These are phyloP conservation scores for Tetrax tetrax DNA, from an alignment of 2,113 vertebrate species.

Conservation along the genomic window DNA sequence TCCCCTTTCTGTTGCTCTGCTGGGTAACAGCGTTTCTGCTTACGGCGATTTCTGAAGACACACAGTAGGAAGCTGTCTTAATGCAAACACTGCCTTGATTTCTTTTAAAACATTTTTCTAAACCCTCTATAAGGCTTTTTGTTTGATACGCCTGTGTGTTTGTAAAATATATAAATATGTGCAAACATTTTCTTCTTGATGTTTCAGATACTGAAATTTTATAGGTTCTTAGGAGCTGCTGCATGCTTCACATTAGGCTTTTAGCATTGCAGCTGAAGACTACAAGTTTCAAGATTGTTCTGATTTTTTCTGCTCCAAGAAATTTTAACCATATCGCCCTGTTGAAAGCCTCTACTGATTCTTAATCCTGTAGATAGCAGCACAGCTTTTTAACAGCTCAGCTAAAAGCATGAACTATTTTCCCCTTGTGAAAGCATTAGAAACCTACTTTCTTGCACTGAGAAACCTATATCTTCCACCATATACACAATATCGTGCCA, in stretches of 20 bases:
- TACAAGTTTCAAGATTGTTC: not conserved
- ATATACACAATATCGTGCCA: not conserved
- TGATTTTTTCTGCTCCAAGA: not conserved
- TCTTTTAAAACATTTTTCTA: not conserved
- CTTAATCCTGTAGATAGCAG: not conserved
- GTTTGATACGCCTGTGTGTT: not conserved
- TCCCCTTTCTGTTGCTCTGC: not conserved
- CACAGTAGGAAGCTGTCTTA: not conserved
- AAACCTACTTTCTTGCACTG: not conserved
- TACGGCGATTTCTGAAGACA: not conserved
- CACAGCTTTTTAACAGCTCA: slow-evolving; percentile 14
- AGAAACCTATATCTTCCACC: not conserved
- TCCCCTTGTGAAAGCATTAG: not conserved
- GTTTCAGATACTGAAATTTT: not conserved
- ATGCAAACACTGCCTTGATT: not conserved
- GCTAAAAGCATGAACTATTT: not conserved
- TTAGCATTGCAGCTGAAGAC: not conserved
- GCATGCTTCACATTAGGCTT: not conserved
- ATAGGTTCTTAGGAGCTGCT: not conserved
- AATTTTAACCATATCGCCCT: not conserved
- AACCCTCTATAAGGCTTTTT: not conserved
- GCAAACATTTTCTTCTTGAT: not conserved
- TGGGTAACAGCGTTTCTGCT: not conserved
- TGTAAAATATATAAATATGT: not conserved
- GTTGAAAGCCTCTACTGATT: not conserved